Base-by-base conservation (phyloP, 2,888 invertebrate genomes). In the Allophyes oxyacanthae region DNA sequence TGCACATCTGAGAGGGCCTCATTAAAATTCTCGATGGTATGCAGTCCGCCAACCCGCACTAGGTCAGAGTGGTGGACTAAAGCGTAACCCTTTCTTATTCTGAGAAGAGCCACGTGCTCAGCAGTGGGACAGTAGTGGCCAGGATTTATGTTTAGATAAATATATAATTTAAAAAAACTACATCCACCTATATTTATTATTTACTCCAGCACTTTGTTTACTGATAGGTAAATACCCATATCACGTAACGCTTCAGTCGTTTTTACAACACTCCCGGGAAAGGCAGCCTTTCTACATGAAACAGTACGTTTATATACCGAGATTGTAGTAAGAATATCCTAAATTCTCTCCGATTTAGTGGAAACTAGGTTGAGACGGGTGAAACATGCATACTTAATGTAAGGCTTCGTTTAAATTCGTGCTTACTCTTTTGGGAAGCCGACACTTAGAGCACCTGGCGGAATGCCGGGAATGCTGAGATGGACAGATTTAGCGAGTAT, bases 391-490 rank as follows among this genome's bases (percentile, higher is more conserved):
- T 59, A 48, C 13, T 48, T 58, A 66, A 66, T 56, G 49, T 45
- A 46, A 52, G 51, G 37, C 43, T 66, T 63, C 61, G 46, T 72
- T 69, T 63, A 69, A 61, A 66, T 73, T 73, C 64, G 55, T 59
- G 65, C 44, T 61, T 66, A 62, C 53, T 60, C 59, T 58, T 62
- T 40, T 51, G 51, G 52, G 43, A 37, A 40, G 7, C 49, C 42
- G 44, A 57, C 48, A 49, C 37, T 44, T 43, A 25, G 11, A 50
- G 48, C 48, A 40, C 46, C 58, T 72, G 20, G 15, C n/a, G 46
- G 38, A 50, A 64, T 64, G 58, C 32, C 10, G 41, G 30, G 46
- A 50, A 64, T 46, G 10, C 14, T 33, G 42, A 52, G 20, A 34
- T 10, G 36, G n/a, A 58, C 59, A 50, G 44, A 64, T 63, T 63